Conservation (phyloP, 2,797 vertebrate species). For the Xyrichtys novacula region DNA sequence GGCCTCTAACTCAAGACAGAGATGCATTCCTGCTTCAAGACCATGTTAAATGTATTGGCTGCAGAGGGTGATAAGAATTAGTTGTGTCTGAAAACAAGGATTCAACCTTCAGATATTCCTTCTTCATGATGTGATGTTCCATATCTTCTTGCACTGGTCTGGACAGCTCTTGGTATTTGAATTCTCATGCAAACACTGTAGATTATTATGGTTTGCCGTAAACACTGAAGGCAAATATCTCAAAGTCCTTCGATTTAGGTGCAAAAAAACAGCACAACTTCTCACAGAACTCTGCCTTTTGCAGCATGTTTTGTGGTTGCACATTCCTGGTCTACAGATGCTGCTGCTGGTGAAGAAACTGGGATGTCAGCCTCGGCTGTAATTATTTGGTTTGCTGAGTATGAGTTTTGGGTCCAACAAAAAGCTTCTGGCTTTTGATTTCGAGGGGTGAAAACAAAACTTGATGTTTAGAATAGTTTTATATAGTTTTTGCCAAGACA, state of each 20-base stretch:
- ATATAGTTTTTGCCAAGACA: background rate
- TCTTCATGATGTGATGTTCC: background rate
- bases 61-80: conserved; percentile 12
- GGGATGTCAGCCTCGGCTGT: conserved; percentile 4
- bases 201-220: conserved; percentile 5
- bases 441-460: background rate
- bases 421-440: conserved; percentile 11
- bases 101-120: conserved; percentile 16
- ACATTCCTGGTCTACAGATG: conserved; percentile 39
- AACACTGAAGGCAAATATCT: background rate
- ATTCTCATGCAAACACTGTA: background rate
- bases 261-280: conserved; percentile 4
- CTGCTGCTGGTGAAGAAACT: conserved; percentile 22
- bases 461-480: conserved; percentile 1
- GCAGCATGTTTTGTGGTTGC: conserved; percentile 26
- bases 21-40: conserved; percentile 47
- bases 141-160: conserved; percentile 3
- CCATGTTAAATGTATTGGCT: conserved; percentile 16
- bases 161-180: background rate
- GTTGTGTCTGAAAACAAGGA: conserved; percentile 11
- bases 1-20: conserved; percentile 27
- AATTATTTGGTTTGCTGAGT: conserved; percentile 21
- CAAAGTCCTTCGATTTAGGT: conserved; percentile 3
- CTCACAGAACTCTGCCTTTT: conserved; percentile 21
- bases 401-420: too few species aligned